Conservation (phyloP, 2,113 vertebrate species). For the Hemiscyllium ocellatum region DNA sequence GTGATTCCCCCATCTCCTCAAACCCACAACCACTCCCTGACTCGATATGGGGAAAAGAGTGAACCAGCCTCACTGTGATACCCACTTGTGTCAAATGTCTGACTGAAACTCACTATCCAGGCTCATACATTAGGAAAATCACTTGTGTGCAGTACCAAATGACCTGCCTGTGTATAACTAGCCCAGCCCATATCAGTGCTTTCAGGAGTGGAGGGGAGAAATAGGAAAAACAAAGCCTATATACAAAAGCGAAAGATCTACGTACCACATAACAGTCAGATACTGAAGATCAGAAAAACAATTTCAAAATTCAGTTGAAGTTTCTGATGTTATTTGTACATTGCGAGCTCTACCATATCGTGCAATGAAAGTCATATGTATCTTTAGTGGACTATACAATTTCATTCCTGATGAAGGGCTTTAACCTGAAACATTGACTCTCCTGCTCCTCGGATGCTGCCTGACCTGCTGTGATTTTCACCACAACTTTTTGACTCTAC, state of each 20-base stretch:
- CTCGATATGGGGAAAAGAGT: neutral
- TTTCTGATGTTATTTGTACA: neutral
- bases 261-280: neutral
- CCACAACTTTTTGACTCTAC: too few relatives aligned
- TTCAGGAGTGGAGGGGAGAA: neutral
- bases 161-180: neutral
- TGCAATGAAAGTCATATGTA: neutral
- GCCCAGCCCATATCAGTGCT: neutral
- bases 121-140: neutral
- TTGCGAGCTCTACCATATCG: neutral
- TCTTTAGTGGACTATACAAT: neutral
- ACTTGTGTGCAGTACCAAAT: neutral
- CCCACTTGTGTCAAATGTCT: neutral
- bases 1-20: neutral
- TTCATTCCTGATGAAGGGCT: neutral
- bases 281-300: neutral
- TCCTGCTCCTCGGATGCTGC: too few relatives aligned
- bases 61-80: neutral
- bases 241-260: neutral
- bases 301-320: neutral
- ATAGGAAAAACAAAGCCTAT: neutral
- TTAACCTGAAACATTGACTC: too few relatives aligned
- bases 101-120: neutral
- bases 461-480: too few relatives aligned
- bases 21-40: neutral